Conservation (phyloP, 2,113 vertebrate genomes). For the Dolichallabes microphthalmus region DNA sequence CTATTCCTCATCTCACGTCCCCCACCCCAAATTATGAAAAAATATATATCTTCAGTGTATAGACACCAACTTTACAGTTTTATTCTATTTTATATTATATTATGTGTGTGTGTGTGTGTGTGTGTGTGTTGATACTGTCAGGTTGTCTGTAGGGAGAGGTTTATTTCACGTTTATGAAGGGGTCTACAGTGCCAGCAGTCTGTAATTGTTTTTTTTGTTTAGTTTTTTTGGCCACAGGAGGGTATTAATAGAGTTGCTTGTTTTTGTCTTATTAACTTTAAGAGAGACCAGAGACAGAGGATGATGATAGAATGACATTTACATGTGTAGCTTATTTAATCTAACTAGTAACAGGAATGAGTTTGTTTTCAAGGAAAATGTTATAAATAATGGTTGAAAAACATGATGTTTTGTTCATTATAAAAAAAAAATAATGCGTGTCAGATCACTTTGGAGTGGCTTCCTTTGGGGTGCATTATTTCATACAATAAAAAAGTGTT, state of each 20-base stretch:
- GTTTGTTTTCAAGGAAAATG: neutral
- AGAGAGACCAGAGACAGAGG: neutral
- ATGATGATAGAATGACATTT: neutral
- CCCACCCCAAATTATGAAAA: too few relatives aligned
- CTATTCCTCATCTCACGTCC: too few relatives aligned
- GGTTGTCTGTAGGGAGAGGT: neutral
- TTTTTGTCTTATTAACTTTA: neutral
- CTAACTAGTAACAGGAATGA: neutral
- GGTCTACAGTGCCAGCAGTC: neutral
- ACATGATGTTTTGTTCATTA: neutral
- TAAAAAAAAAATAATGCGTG: neutral
- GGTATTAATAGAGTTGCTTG: neutral
- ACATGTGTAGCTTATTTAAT: neutral
- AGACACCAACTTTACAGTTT: too few relatives aligned
- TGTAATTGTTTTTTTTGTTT: neutral
- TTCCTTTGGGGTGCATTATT: neutral
- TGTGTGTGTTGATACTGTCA: neutral
- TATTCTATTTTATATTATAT: too few relatives aligned
- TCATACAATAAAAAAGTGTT: neutral
- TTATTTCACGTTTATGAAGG: neutral
- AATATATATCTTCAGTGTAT: too few relatives aligned
- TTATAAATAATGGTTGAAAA: neutral
- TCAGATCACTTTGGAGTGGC: neutral
- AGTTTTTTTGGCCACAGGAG: neutral
- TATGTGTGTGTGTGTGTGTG: too few relatives aligned